Evolutionary conservation across 1,140 invertebrate genomes (phyloP).

Genomic region (Lordiphosa stackelbergi): DNA sequence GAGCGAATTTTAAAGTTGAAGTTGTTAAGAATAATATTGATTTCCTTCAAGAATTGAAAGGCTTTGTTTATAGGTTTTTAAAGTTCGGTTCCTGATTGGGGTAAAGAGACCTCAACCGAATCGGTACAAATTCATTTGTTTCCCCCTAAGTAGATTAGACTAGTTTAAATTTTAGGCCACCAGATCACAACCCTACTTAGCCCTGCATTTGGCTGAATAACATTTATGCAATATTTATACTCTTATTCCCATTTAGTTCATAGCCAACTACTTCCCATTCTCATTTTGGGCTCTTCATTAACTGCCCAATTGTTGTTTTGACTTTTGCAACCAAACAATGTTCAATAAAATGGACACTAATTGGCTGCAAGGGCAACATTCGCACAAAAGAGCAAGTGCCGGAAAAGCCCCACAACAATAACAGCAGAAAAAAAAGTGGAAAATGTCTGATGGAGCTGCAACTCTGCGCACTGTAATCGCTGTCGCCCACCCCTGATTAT

Average conservation of each 20-base stretch:
- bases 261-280: neutral
- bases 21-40: too few species aligned
- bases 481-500: constrained; percentile 50
- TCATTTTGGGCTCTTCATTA: constrained; percentile 16
- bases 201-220: too few species aligned
- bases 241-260: constrained; percentile 1
- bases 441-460: constrained; percentile 37
- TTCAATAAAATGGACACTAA: constrained; percentile 64
- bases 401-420: constrained; percentile 49
- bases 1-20: too few species aligned
- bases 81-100: too few species aligned
- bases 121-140: too few species aligned
- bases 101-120: too few species aligned
- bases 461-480: constrained; percentile 44
- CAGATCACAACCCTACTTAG: too few species aligned
- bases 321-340: constrained; percentile 56
- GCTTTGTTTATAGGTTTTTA: too few species aligned
- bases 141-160: too few species aligned
- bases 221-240: too few species aligned
- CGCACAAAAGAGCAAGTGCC: constrained; percentile 43
- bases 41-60: too few species aligned
- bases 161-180: too few species aligned
- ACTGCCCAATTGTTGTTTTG: constrained; percentile 18
- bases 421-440: constrained; percentile 42
- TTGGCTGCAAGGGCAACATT: constrained; percentile 68